Evolutionary conservation across 2,797 vertebrate species (phyloP).

Genomic region (Leptatherina wallacei): DNA sequence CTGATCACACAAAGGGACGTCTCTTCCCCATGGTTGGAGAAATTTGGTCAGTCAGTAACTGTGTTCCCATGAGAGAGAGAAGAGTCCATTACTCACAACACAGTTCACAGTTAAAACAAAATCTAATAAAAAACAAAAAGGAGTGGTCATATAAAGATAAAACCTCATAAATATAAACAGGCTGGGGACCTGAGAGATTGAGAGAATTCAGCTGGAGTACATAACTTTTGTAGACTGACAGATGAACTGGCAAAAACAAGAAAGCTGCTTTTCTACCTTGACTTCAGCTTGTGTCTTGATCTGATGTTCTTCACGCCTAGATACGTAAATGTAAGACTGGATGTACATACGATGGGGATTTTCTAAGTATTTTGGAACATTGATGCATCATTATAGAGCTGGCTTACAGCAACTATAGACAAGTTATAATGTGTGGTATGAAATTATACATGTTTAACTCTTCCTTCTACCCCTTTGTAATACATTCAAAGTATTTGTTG

Average conservation of each 20-base stretch:
- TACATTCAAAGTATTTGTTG: neutral
- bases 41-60: conserved; percentile 71
- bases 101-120: conserved; percentile 79
- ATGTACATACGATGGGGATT: neutral
- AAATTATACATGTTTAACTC: neutral
- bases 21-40: too few species aligned
- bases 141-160: conserved; percentile 83
- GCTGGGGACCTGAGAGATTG: conserved; percentile 14
- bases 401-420: neutral
- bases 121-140: conserved; percentile 79
- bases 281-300: conserved; percentile 43
- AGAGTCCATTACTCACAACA: conserved; percentile 78
- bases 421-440: neutral
- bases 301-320: conserved; percentile 37
- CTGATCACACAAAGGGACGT: too few species aligned
- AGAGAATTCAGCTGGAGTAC: neutral
- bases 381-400: neutral
- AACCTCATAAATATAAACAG: conserved; percentile 78
- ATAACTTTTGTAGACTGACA: neutral
- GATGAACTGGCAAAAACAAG: conserved; percentile 9
- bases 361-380: too few species aligned
- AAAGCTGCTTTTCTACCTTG: neutral
- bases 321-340: neutral
- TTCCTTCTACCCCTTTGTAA: neutral
- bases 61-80: conserved; percentile 78